These are phyloP conservation scores for Frankliniella fusca DNA, from an alignment of 2,888 invertebrate genomes.

Conservation along the genomic window DNA sequence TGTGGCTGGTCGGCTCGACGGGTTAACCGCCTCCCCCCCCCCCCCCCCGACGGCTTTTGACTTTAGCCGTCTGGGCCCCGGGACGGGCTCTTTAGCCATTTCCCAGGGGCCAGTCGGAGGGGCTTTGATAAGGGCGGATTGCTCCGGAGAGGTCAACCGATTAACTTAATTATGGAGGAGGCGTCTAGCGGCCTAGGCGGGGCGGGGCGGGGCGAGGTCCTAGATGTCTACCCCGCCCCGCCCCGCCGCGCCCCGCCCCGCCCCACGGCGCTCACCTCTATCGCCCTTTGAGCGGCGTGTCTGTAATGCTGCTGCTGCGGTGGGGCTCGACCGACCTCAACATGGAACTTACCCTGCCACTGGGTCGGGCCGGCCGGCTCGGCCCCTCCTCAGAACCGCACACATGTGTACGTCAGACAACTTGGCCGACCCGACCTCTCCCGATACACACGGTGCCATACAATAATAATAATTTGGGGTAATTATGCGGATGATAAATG, in stretches of 20 bases:
- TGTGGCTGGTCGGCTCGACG: neutral
- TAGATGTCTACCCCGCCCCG: neutral
- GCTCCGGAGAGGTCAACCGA: constrained; percentile 11
- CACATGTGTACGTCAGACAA: no score
- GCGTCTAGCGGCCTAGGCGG: neutral
- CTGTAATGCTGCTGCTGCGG: no score
- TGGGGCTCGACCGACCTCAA: neutral
- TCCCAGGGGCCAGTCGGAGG: neutral
- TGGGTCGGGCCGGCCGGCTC: neutral
- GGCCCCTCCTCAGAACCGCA: neutral
- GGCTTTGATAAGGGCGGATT: constrained; percentile 11
- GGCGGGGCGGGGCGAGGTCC: no score
- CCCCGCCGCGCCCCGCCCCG: neutral
- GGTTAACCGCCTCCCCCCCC: neutral
- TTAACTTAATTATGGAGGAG: constrained; percentile 11
- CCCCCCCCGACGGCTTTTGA: neutral
- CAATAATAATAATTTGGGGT: no score
- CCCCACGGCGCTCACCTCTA: neutral
- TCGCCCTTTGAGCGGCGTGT: no score
- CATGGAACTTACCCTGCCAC: neutral
- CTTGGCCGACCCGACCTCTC: no score
- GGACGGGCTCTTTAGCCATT: neutral
- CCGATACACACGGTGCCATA: no score
- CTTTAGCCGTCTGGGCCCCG: neutral
- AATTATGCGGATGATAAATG: no score